These are phyloP conservation scores for Uromys caudimaculatus DNA, from an alignment of 2,797 vertebrate genomes.

Conservation along the genomic window DNA sequence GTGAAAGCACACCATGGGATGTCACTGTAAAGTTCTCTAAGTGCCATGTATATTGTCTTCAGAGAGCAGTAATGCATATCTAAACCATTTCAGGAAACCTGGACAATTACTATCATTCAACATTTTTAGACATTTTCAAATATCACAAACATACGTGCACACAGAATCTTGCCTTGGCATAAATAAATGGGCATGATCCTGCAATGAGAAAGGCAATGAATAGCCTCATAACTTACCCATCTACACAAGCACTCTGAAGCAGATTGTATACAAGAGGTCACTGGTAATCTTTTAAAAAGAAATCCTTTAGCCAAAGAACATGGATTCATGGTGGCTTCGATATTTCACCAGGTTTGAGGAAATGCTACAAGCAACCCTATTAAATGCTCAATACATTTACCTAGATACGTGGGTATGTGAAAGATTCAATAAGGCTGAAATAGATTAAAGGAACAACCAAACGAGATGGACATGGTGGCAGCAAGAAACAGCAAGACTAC, in stretches of 20 bases:
- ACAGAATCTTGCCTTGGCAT: not conserved
- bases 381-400: constrained; percentile 23
- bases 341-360: constrained; percentile 18
- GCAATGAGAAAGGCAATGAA: not conserved
- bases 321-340: not conserved
- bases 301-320: not conserved
- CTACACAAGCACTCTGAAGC: not conserved
- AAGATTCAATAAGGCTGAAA: constrained; percentile 39
- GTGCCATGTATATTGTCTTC: not conserved
- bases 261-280: not conserved
- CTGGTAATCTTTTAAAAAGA: not conserved
- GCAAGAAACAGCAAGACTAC: not conserved
- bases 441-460: constrained; percentile 49
- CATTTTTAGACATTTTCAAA: constrained; percentile 18
- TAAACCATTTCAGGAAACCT: not conserved
- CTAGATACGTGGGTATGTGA: not conserved
- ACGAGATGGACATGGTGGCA: not conserved
- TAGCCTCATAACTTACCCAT: not conserved
- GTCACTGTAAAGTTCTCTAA: not conserved
- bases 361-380: not conserved
- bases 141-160: not conserved
- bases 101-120: not conserved
- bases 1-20: not conserved
- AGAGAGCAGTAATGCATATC: not conserved
- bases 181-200: not conserved